Conservation (phyloP, 1,140 invertebrate genomes). For the Drosophila pseudoananassae region DNA sequence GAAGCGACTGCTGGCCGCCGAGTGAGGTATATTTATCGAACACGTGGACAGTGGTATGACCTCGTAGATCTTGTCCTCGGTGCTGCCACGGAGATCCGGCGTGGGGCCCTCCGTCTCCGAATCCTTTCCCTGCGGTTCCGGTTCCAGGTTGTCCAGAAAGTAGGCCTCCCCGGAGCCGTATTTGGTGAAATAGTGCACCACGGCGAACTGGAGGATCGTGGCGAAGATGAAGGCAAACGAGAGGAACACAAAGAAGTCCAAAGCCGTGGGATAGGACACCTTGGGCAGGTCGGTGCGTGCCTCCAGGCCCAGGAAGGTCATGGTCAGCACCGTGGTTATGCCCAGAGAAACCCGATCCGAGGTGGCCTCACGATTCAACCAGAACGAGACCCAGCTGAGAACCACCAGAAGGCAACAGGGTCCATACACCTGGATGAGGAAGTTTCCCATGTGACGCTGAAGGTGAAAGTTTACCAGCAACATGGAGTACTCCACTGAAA, state of each 20-base stretch:
- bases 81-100: conserved; percentile 69
- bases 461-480: conserved; percentile 93
- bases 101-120: conserved; percentile 85
- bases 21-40: conserved; percentile 66
- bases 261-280: conserved; percentile 93
- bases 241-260: conserved; percentile 94
- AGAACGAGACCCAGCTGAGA: conserved; percentile 96
- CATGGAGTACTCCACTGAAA: conserved; percentile 90
- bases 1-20: conserved; percentile 43
- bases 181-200: conserved; percentile 96
- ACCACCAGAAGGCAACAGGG: conserved; percentile 93
- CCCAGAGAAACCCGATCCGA: conserved; percentile 93
- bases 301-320: conserved; percentile 95
- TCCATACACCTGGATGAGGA: conserved; percentile 94
- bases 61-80: conserved; percentile 76
- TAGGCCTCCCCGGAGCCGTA: conserved; percentile 94
- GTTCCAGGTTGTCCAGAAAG: conserved; percentile 88
- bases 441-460: conserved; percentile 94
- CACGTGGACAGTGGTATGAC: conserved; percentile 81
- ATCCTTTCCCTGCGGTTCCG: conserved; percentile 85
- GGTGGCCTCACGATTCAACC: conserved; percentile 95
- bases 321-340: conserved; percentile 94
- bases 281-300: conserved; percentile 93
- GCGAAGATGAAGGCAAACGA: conserved; percentile 95
- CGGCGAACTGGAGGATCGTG: conserved; percentile 94